Evolutionary conservation across 2,797 vertebrate species (phyloP), one percentile per base, ranked within the genome.

Genomic region (Sebastes iracundus): DNA sequence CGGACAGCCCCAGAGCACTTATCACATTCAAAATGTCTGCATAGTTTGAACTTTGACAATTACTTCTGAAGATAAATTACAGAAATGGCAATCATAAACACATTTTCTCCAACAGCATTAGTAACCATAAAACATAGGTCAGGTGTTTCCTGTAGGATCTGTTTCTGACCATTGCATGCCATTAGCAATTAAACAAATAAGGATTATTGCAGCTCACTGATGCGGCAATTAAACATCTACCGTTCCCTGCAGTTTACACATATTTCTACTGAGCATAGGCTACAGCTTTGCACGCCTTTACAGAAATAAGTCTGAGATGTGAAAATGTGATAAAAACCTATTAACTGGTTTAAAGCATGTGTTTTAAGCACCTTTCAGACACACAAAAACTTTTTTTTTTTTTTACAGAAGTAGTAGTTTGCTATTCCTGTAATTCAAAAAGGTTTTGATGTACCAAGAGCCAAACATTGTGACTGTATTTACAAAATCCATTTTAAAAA

Each of bases 1-100:
- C 2, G 22, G 79, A 91, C 5, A 70, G 33, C 84, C 80, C 71
- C 81, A 85, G 79, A 86, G 85, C 78, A 88, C 66, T 90, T 90
- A 78, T 90, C 93, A 96, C 94, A 95, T 95, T 95, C 94, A 95
- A 93, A 93, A 94, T 59, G 91, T 94, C 93, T 95, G 94, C 95
- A 96, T 96, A 95, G 95, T 91, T 91, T 91, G 85, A 89, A 91
- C 82, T 55, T 87, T 85, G 72, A 92, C 83, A 90, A 83, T 86
- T 88, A 81, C 83, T 90, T 86, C 75, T 87, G 71, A 82, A 81
- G 32, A 87, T 66, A 83, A 90, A 88, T 73, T 27, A 86, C 67
- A 86, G 42, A 78, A 69, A 83, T 63, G 22, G 86, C 42, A 75
- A 72, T 67, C 71, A 79, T 32, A 72, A 79, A 79, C 56, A 83